Base-by-base conservation (phyloP, 2,797 vertebrate genomes). In the Schizopygopsis malacanthus region DNA sequence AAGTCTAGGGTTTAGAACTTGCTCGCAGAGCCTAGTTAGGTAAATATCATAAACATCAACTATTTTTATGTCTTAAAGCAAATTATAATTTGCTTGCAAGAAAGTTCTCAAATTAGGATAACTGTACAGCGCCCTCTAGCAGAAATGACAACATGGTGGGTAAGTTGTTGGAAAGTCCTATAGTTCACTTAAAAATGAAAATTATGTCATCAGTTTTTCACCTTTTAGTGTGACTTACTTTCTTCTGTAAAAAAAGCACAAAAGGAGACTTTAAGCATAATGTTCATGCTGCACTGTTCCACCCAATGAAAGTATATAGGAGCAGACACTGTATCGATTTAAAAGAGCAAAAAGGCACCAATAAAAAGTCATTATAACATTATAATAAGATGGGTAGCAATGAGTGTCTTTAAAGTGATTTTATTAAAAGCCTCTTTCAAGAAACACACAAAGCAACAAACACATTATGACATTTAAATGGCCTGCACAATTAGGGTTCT, bases 381-480 rank as follows among this genome's bases (percentile, higher is more conserved):
- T 67, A 54, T 20, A 76, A 54, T 37, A 37, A 25, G 28, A 16
- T 45, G 56, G 39, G 4, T 63, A 22, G 33, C 43, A 69, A 67
- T 12, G 18, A 20, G 25, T 37, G 61, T 90, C 92, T 92, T 92
- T 87, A 76, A 90, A 88, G 80, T 91, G 89, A 92, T 92, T 95
- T 95, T 94, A 95, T 94, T 91, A 92, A 95, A 96, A 95, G 93
- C 92, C 89, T 94, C 87, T 88, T 93, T 93, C 91, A 93, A 92
- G 91, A 92, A 95, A 94, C 88, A 88, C 92, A 93, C 86, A 94
- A 93, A 93, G 92, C 92, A 92, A 93, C 92, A 91, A 92, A 88
- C 79, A 88, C 92, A 93, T 92, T 79, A 65, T 91, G 91, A 94
- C 94, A 94, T 87, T 89, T 92, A 94, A 92, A 93, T 94, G 87